Conservation (phyloP, 2,888 invertebrate genomes). For the Rutpela maculata region DNA sequence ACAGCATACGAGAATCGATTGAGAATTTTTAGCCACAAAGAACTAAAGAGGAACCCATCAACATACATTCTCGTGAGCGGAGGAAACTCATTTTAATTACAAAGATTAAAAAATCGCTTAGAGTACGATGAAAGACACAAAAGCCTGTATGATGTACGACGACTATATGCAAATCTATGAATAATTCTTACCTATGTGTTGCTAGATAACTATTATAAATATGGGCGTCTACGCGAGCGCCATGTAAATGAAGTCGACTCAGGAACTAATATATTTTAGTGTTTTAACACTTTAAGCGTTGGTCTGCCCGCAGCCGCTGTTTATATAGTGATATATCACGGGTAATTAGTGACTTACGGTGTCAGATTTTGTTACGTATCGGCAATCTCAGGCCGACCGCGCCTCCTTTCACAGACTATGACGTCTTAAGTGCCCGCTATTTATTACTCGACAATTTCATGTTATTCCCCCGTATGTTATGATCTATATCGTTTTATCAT, state of each 20-base stretch:
- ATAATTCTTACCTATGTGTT: constrained; percentile 71
- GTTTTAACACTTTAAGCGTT: constrained; percentile 72
- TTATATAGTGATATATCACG: constrained; percentile 73
- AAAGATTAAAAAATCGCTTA: constrained; percentile 73
- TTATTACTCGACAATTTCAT: constrained; percentile 68
- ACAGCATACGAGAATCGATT: constrained; percentile 54
- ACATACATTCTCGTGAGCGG: constrained; percentile 61
- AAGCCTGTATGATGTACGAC: constrained; percentile 69
- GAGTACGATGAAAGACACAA: constrained; percentile 71
- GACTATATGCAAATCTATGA: constrained; percentile 70
- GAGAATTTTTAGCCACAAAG: constrained; percentile 55
- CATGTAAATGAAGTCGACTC: constrained; percentile 69
- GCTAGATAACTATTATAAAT: constrained; percentile 72
- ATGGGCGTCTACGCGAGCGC: constrained; percentile 66
- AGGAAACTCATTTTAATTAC: constrained; percentile 74
- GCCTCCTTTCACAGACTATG: constrained; percentile 67
- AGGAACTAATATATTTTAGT: constrained; percentile 73
- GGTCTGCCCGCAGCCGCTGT: constrained; percentile 70
- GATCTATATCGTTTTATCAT: constrained; percentile 69
- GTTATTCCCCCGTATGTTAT: constrained; percentile 67
- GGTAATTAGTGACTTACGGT: constrained; percentile 72
- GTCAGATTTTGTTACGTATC: constrained; percentile 72
- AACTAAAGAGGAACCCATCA: constrained; percentile 46
- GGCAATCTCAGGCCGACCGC: constrained; percentile 67
- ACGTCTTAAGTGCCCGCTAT: constrained; percentile 71